A percentile compares a stretch with the other conserved stretches of the same genome.
Evolutionary conservation across 2,888 invertebrate genomes (phyloP).

Genomic region (Geophilus truncorum): DNA sequence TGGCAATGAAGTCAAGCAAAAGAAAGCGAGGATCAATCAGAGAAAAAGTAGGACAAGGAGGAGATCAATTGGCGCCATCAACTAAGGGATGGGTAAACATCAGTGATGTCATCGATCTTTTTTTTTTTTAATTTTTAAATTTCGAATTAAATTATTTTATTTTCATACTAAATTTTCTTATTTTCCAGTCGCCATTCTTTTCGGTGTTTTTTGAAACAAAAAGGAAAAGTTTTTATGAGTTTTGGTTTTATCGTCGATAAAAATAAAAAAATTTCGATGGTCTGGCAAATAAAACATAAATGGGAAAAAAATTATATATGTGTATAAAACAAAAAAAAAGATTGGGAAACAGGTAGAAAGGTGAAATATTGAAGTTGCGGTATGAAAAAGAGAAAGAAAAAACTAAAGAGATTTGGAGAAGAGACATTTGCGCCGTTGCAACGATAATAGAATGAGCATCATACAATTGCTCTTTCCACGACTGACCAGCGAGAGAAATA

Average conservation of each 20-base stretch:
- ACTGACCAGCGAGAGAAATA: constrained; percentile 22
- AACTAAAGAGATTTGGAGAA: background rate
- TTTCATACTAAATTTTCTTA: too few species aligned
- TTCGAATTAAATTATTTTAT: background rate
- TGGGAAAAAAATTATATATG: background rate
- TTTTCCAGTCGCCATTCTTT: too few species aligned
- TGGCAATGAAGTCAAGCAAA: constrained; percentile 18
- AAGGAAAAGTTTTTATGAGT: background rate
- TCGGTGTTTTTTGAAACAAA: too few species aligned
- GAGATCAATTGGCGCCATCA: constrained; percentile 22
- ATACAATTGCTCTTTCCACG: background rate
- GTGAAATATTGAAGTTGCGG: background rate
- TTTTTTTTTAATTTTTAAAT: background rate
- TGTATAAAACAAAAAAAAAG: background rate
- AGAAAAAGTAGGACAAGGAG: constrained; percentile 17
- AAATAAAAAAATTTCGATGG: constrained; percentile 4
- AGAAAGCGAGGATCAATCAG: constrained; percentile 21
- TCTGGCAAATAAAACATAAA: constrained; percentile 9
- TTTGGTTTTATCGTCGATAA: background rate
- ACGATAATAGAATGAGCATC: constrained; percentile 22
- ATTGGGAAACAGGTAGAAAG: constrained; percentile 2
- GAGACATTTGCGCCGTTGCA: constrained; percentile 6
- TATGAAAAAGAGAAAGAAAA: background rate
- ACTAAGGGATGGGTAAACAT: constrained; percentile 12
- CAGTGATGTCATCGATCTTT: background rate